Evolutionary conservation across 1,140 invertebrate species (phyloP).

Genomic region (Leguminivora glycinivorella): DNA sequence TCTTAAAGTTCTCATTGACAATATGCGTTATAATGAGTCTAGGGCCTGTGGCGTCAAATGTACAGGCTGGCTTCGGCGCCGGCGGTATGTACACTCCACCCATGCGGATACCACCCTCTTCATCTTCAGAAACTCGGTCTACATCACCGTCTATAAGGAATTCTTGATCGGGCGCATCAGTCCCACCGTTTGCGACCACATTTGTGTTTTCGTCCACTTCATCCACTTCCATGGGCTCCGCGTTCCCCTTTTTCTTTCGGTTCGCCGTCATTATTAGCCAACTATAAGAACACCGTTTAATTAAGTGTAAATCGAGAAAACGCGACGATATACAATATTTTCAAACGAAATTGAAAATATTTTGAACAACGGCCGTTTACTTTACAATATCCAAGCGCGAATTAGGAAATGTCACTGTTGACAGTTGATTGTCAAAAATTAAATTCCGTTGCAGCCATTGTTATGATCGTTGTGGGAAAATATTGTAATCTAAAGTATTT

Average conservation of each 20-base stretch:
- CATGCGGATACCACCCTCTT: constrained; percentile 81
- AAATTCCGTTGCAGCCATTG: background rate
- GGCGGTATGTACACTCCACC: constrained; percentile 96
- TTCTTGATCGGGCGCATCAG: constrained; percentile 39
- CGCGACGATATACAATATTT: background rate
- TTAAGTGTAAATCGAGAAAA: background rate
- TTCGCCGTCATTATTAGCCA: constrained; percentile 50
- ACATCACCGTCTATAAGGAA: constrained; percentile 53
- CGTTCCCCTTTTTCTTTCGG: constrained; percentile 52
- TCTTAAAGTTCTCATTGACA: constrained; percentile 97
- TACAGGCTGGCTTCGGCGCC: constrained; percentile 84
- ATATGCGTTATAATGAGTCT: constrained; percentile 96
- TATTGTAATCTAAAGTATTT: background rate
- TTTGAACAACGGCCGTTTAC: constrained; percentile 32
- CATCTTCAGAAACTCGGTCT: constrained; percentile 79
- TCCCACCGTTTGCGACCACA: constrained; percentile 34
- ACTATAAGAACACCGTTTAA: background rate
- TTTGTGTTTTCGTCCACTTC: constrained; percentile 54
- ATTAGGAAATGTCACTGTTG: background rate
- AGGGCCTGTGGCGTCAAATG: constrained; percentile 85
- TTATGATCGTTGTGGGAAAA: background rate
- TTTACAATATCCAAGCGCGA: constrained; percentile 28
- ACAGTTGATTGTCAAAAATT: background rate
- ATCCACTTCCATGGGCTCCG: constrained; percentile 68
- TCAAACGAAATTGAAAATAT: constrained; percentile 22